Percentiles rank a stretch among this genome's conserved stretches.
phyloP scores from a whole-genome alignment of 1,140 invertebrate genomes.

The Penaeus chinensis region DNA sequence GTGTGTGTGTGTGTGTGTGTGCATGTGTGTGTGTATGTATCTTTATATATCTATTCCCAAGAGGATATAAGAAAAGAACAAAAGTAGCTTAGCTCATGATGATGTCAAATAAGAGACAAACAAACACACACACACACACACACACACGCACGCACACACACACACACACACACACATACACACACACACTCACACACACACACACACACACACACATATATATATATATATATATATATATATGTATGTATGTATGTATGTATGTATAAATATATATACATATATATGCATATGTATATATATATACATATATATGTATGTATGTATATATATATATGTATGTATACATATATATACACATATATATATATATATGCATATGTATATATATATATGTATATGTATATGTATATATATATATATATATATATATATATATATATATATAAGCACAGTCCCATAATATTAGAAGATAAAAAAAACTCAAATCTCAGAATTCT shows the following conservation, averaged over 20 bases:
- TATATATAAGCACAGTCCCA: not conserved
- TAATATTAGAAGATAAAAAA: not conserved
- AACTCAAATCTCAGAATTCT: not conserved
- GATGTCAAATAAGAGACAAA: too few species aligned
- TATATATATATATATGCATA: conserved; percentile 26
- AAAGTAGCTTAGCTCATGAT: too few species aligned
- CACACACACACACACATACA: too few species aligned
- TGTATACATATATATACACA: conserved; percentile 26
- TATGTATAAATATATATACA: not conserved
- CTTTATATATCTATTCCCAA: too few species aligned
- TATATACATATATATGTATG: conserved; percentile 20
- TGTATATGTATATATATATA: conserved; percentile 25
- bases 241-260: not conserved
- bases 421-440: conserved; percentile 22
- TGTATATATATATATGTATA: conserved; percentile 7
- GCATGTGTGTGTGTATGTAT: too few species aligned
- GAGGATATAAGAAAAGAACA: too few species aligned
- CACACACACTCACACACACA: too few species aligned
- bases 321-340: conserved; percentile 18
- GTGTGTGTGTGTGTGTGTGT: too few species aligned
- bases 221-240: not conserved
- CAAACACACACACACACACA: too few species aligned
- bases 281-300: not conserved
- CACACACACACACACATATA: not conserved
- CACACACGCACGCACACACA: too few species aligned